phyloP scores from a whole-genome alignment of 37 sponge, comb jelly and placozoan genomes.

The Halichondria panicea region DNA sequence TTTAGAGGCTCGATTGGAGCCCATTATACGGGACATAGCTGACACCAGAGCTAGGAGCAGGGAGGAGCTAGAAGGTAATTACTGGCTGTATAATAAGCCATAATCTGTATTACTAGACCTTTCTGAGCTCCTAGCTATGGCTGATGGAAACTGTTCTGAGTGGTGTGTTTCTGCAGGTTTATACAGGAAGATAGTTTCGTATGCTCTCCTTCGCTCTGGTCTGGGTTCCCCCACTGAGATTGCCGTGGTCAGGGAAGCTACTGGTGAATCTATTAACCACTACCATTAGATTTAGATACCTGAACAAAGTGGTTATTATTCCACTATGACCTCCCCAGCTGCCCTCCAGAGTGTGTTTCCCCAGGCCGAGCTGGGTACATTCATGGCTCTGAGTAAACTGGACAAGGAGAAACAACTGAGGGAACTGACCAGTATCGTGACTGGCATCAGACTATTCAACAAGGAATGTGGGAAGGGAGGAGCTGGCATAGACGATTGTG shows the following conservation, averaged over 20 bases:
- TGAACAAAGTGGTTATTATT: background rate
- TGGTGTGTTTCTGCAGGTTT: slow-evolving; percentile 46
- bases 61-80: slow-evolving; percentile 92
- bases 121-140: background rate
- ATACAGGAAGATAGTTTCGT: slow-evolving; percentile 96
- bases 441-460: slow-evolving; percentile 97
- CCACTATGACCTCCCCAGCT: slow-evolving; percentile 40
- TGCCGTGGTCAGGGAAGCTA: slow-evolving; percentile 91
- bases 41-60: slow-evolving; percentile 93
- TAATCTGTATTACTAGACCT: background rate
- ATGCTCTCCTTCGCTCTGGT: slow-evolving; percentile 87
- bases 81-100: background rate
- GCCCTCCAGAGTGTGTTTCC: slow-evolving; percentile 99
- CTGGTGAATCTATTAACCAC: slow-evolving; percentile 45
- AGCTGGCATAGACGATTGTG: slow-evolving; percentile 95
- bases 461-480: slow-evolving; percentile 96
- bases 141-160: background rate
- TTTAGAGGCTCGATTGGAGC: slow-evolving; percentile 80
- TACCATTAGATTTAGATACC: background rate
- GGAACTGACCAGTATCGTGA: slow-evolving; percentile 91
- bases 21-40: slow-evolving; percentile 84
- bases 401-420: slow-evolving; percentile 93
- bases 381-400: slow-evolving; percentile 81
- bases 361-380: slow-evolving; percentile 94
- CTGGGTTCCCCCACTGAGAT: slow-evolving; percentile 98